phyloP scores from a whole-genome alignment of 2,888 invertebrate species.

The Hoplodrina blanda region DNA sequence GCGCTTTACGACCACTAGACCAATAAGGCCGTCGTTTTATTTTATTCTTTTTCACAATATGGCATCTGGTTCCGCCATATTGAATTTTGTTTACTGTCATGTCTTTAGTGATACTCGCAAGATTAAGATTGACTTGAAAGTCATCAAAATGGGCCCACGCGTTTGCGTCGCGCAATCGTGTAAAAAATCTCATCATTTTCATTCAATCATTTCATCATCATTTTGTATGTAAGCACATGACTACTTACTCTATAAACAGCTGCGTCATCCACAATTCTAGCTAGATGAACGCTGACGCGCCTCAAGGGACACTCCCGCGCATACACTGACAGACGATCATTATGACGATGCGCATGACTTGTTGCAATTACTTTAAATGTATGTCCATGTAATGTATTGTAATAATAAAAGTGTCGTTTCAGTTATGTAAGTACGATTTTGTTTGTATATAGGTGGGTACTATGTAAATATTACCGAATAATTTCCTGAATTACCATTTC shows the following conservation, averaged over 20 bases:
- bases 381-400: slow-evolving; percentile 22
- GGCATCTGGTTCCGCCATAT: no score
- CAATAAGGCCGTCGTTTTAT: no score
- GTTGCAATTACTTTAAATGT: not conserved
- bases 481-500: not conserved
- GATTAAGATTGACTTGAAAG: no score
- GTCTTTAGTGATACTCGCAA: no score
- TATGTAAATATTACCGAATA: not conserved
- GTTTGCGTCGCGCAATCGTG: no score
- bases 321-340: slow-evolving; percentile 2
- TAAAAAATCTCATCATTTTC: no score
- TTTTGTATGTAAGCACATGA: not conserved
- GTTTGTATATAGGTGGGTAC: not conserved
- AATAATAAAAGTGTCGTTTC: not conserved
- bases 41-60: no score
- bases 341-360: slow-evolving; percentile 43
- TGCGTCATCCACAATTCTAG: slow-evolving; percentile 30
- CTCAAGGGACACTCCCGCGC: slow-evolving; percentile 42
- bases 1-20: no score
- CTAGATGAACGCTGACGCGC: slow-evolving; percentile 8
- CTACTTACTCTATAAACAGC: not conserved
- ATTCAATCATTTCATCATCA: no score
- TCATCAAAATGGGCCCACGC: no score
- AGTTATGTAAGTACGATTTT: slow-evolving; percentile 1
- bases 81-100: no score